A percentile compares a stretch with the other conserved stretches of the same genome.
phyloP scores from a whole-genome alignment of 2,888 invertebrate species.

The Gasteruption jaculator region DNA sequence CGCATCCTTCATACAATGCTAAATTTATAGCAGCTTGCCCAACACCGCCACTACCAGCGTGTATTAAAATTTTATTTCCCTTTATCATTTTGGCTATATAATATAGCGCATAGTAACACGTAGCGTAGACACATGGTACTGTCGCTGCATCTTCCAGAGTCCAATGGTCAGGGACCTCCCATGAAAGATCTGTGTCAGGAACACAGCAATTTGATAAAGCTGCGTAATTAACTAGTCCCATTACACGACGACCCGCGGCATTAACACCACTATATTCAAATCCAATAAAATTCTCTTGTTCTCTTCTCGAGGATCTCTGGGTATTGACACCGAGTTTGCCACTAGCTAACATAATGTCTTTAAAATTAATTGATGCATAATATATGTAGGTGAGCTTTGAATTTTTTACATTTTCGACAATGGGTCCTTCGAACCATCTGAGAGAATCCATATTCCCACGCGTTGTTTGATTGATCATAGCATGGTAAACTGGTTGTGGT shows the following conservation, averaged over 20 bases:
- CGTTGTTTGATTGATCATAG: conserved; percentile 66
- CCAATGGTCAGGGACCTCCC: conserved; percentile 61
- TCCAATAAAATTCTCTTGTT: conserved; percentile 66
- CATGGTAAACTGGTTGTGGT: conserved; percentile 59
- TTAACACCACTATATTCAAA: conserved; percentile 66
- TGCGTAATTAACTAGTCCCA: conserved; percentile 47
- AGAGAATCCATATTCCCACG: conserved; percentile 84
- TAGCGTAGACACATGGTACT: conserved; percentile 62
- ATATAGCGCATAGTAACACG: conserved; percentile 59
- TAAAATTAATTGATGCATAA: conserved; percentile 85
- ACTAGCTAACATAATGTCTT: conserved; percentile 91
- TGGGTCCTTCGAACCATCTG: conserved; percentile 74
- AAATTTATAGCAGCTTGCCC: conserved; percentile 67
- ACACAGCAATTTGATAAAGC: conserved; percentile 56
- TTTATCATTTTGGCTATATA: conserved; percentile 55
- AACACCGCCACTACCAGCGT: conserved; percentile 58
- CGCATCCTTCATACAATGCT: conserved; percentile 57
- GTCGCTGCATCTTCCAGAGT: conserved; percentile 63
- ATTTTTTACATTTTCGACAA: conserved; percentile 34
- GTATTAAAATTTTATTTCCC: conserved; percentile 52
- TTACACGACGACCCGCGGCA: conserved; percentile 47
- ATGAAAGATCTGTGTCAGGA: conserved; percentile 52
- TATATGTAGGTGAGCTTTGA: conserved; percentile 57
- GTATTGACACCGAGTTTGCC: conserved; percentile 84
- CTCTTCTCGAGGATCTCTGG: conserved; percentile 63